Percentiles rank a stretch among this genome's conserved stretches.
phyloP scores from a whole-genome alignment of 2,888 invertebrate species.

The Euplagia quadripunctaria region DNA sequence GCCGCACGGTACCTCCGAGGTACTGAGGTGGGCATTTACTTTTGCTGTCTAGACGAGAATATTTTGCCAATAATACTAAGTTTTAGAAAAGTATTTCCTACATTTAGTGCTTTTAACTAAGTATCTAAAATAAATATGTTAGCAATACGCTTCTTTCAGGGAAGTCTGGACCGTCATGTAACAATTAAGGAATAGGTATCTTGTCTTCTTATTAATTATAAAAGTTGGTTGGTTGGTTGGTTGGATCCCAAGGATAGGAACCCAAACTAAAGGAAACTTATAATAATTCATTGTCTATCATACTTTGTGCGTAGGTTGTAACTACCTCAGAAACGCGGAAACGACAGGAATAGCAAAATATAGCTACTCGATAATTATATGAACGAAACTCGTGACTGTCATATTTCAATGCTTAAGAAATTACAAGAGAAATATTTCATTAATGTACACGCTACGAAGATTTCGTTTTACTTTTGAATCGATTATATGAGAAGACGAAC shows the following conservation, averaged over 20 bases:
- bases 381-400: conserved; percentile 22
- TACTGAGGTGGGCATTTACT: too few relatives aligned
- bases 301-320: conserved; percentile 10
- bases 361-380: conserved; percentile 3
- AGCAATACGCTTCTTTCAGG: too few relatives aligned
- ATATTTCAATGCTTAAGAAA: conserved; percentile 14
- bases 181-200: too few relatives aligned
- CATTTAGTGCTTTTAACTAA: too few relatives aligned
- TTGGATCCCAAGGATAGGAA: conserved; percentile 1
- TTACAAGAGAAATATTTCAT: conserved; percentile 32
- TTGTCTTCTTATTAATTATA: too few relatives aligned
- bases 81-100: too few relatives aligned
- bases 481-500: conserved; percentile 27
- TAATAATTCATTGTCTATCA: conserved; percentile 19
- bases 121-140: too few relatives aligned
- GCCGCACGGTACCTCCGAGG: too few relatives aligned
- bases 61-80: too few relatives aligned
- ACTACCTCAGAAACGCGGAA: background rate
- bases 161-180: too few relatives aligned
- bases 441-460: conserved; percentile 18
- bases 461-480: conserved; percentile 23
- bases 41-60: too few relatives aligned
- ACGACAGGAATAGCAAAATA: conserved; percentile 15
- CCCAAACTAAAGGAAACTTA: conserved; percentile 26
- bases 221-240: too few relatives aligned